Base-by-base conservation (phyloP, 2,888 invertebrate genomes). In the Melanostoma mellinum region DNA sequence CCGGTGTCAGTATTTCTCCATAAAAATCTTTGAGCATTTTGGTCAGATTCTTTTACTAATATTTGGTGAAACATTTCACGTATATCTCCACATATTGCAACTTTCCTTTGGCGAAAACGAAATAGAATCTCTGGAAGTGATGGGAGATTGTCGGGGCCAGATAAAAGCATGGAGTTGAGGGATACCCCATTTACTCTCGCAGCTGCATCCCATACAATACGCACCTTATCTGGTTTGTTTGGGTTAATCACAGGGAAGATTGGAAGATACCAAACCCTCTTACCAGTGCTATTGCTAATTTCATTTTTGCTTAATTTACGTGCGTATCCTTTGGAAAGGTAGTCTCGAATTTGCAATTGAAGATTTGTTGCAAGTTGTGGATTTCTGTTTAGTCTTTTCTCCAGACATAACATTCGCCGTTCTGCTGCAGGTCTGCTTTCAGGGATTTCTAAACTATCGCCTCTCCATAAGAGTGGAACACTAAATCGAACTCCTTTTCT, bases 191-290 rank as follows among this genome's bases (percentile, higher is more conserved):
- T 56, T 4, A 68, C 84, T 55, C 81, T 86, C 0, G 88, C 88
- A 1, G 88, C 89, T 2, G 89, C 89, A 76, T 89, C 88, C 85
- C 85, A 89, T 0, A 89, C 89, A n/a, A 89, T 58, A 33, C 88
- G 78, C 2, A 87, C 33, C 69, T 86, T 86, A 20, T 68, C 76
- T 2, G 85, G 86, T 65, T 89, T 88, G n/a, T 88, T 88, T 2
- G 86, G 81, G 35, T 86, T 87, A 20, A 86, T 87, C 1, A 86
- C 87, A 3, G 85, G 65, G 75, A 88, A 87, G 30, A 87, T 86
- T 0, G 87, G 87, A 5, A 87, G 30, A 44, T 86, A 87, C 87
- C 86, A 87, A n/a, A 55, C 79, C 8, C 56, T 52, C 58, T 35
- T 44, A 3, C 42, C n/a, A 9, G 30, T 6, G 10, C 6, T 20